These are phyloP conservation scores for Buphagus erythrorhynchus DNA, from an alignment of 2,797 vertebrate species.

Conservation along the genomic window DNA sequence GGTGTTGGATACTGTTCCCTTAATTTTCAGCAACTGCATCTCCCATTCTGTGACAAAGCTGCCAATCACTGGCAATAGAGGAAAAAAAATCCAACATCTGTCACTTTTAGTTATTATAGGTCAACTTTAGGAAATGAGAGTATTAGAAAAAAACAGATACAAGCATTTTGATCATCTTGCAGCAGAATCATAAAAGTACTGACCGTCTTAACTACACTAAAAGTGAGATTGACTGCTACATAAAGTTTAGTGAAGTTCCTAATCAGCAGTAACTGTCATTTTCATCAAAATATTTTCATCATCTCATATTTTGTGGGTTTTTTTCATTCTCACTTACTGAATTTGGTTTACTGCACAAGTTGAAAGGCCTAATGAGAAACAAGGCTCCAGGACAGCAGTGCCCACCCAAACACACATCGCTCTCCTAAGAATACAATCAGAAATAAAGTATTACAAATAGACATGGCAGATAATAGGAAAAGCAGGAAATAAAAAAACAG, in stretches of 20 bases:
- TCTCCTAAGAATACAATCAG: neutral
- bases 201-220: accelerated
- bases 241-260: neutral
- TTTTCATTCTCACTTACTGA: neutral
- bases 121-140: neutral
- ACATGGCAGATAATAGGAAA: neutral
- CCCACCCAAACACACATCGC: neutral
- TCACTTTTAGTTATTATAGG: neutral
- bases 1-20: neutral
- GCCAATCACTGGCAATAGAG: neutral
- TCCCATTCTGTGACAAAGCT: neutral
- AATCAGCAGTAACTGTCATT: neutral
- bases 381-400: neutral
- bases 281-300: neutral
- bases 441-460: neutral
- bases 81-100: neutral
- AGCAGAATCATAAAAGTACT: neutral
- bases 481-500: neutral
- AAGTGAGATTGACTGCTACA: neutral
- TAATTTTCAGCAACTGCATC: neutral
- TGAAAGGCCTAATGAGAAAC: neutral
- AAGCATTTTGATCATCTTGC: neutral
- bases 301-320: neutral
- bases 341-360: neutral
- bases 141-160: neutral